Evolutionary conservation across 2,113 vertebrate species (phyloP), one percentile per base, ranked within the genome.

Genomic region (Urocynchramus pylzowi): DNA sequence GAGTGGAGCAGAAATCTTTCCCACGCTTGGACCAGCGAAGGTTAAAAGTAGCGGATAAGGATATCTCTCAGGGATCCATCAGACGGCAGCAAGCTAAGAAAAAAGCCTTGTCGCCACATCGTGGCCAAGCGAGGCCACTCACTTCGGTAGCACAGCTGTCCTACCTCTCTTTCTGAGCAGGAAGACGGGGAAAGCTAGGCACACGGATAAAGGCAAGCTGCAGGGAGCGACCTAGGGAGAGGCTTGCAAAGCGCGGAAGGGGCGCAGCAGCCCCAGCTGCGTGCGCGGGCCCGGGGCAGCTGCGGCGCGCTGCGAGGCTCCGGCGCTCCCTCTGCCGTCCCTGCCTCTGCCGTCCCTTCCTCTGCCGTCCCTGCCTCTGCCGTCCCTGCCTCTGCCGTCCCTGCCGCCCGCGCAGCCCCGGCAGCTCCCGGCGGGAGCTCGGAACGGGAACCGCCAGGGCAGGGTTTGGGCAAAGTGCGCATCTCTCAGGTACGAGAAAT

Each of bases 401-500:
- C 31, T 0, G 57, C 30, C 18, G 9, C 47, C 59, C 2, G 35
- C 39, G 26, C 59, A 8, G 39, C 44, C 23, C 19, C 2, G 2
- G 39, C 1, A 2, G 27, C 28, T 16, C 11, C 0, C 0, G 4
- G 18, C 2, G 2, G 1, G 14, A 5, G 2, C 4, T 4, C 8
- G 7, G 7, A 17, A 3, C 6, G 1, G 28, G 4, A 11, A 3
- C 6, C 14, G 1, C 8, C 1, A 16, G 8, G 37, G 6, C 21
- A 35, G 18, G 3, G 5, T 1, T 5, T 6, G 42, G 35, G 11
- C 24, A 13, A 15, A 33, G 7, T 0, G 15, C 1, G 5, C 6
- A 0, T 13, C 24, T 13, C 1, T 4, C 7, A 1, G 6, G 2
- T 7, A 0, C 10, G 9, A 7, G n/a, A n/a, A n/a, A n/a, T n/a